These are phyloP conservation scores for Cyanocitta stelleri DNA, from an alignment of 2,113 vertebrate species.

Conservation along the genomic window DNA sequence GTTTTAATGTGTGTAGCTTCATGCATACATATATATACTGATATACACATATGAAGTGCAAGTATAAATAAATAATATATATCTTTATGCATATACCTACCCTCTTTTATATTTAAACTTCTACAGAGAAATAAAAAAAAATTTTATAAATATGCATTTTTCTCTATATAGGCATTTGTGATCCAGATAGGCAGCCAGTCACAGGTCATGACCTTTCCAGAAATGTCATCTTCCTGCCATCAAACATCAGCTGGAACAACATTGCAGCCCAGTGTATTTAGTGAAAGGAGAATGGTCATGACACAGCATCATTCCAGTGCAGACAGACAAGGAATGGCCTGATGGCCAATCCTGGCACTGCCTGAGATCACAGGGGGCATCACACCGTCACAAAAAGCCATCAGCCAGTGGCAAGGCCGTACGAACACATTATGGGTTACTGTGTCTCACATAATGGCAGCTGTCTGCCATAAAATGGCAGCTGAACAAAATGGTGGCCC, in stretches of 20 bases:
- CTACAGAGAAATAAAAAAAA: not conserved
- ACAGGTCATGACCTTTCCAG: not conserved
- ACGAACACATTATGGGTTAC: accelerated
- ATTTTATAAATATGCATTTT: not conserved
- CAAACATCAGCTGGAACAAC: not conserved
- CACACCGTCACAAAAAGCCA: not conserved
- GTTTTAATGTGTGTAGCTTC: not conserved
- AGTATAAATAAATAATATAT: not conserved
- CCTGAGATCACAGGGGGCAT: not conserved
- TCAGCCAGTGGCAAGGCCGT: not conserved
- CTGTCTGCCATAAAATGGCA: not conserved
- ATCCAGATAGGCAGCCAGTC: not conserved
- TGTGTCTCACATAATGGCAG: not conserved
- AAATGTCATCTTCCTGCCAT: not conserved
- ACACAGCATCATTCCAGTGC: accelerated
- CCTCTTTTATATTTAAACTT: not conserved
- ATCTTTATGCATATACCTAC: not conserved
- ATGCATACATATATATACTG: not conserved
- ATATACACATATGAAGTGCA: not conserved
- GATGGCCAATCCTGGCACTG: not conserved
- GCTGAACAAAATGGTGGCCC: not conserved
- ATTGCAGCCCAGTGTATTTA: not conserved
- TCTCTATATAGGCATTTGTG: not conserved
- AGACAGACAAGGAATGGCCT: not conserved
- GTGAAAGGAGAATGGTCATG: not conserved